Evolutionary conservation across 1,140 invertebrate genomes (phyloP).

Genomic region (Pseudomyrmex flavicornis): DNA sequence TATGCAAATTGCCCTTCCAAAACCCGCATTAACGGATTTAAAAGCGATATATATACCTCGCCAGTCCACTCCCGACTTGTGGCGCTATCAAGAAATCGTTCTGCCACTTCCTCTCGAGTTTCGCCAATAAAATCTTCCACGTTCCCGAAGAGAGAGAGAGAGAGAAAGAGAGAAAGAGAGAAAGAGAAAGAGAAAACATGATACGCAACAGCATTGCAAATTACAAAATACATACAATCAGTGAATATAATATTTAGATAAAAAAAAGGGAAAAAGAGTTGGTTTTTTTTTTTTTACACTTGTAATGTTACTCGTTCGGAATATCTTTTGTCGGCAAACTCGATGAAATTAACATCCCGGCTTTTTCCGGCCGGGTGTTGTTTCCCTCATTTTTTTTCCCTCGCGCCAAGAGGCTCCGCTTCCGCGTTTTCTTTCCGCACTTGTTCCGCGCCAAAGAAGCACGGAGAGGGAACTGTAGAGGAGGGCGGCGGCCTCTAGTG

Average conservation of each 20-base stretch:
- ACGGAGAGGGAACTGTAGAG: neutral
- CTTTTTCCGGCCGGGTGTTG: neutral
- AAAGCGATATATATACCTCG: slow-evolving; percentile 81
- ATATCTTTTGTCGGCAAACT: too few relatives aligned
- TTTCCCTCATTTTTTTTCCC: slow-evolving; percentile 26
- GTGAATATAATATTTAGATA: too few relatives aligned
- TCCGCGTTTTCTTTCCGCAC: neutral
- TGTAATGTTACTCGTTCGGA: too few relatives aligned
- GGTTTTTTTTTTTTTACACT: too few relatives aligned
- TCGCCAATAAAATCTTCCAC: slow-evolving; percentile 15
- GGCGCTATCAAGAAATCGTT: slow-evolving; percentile 51
- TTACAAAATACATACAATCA: too few relatives aligned
- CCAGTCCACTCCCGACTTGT: slow-evolving; percentile 65
- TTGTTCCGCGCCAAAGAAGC: slow-evolving; percentile 16
- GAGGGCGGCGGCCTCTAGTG: slow-evolving; percentile 6
- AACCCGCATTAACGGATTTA: slow-evolving; percentile 83
- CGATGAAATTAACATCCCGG: neutral
- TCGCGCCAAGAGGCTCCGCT: neutral
- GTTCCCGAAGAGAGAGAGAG: too few relatives aligned
- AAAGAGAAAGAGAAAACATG: too few relatives aligned
- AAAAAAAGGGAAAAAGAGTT: too few relatives aligned
- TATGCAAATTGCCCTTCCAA: slow-evolving; percentile 81
- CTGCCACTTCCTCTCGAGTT: slow-evolving; percentile 26
- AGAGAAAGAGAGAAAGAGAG: too few relatives aligned
- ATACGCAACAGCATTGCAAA: too few relatives aligned